Evolutionary conservation across 2,797 vertebrate species (phyloP).

Genomic region (Clamator glandarius): DNA sequence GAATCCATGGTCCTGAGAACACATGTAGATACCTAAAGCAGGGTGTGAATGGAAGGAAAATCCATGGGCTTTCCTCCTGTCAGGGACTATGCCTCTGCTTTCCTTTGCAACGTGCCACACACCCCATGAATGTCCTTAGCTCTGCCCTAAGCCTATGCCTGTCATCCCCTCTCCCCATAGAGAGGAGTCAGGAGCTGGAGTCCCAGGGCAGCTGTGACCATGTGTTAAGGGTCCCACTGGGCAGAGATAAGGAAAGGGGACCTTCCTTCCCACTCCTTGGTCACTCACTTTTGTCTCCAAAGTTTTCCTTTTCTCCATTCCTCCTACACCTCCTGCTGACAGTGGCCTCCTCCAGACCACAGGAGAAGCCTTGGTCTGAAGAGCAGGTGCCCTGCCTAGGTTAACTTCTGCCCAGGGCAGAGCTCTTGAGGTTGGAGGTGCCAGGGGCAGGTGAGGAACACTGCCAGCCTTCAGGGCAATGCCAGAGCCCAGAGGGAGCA

Average conservation of each 20-base stretch:
- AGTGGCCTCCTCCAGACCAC: background rate
- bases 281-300: background rate
- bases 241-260: background rate
- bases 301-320: background rate
- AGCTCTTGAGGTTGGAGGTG: background rate
- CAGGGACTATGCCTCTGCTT: background rate
- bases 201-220: background rate
- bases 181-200: background rate
- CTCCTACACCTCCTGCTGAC: background rate
- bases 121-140: background rate
- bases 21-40: background rate
- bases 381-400: background rate
- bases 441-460: background rate
- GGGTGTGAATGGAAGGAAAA: background rate
- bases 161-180: background rate
- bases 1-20: background rate
- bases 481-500: background rate
- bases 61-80: background rate
- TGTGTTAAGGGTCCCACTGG: background rate
- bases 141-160: background rate
- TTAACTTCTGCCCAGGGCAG: background rate
- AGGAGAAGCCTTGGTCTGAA: background rate
- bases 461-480: background rate
- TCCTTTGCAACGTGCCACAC: background rate
- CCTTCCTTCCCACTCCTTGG: background rate